Evolutionary conservation across 92 coral and sea anemone genomes (phyloP).

Genomic region (Epizoanthus scotinus): DNA sequence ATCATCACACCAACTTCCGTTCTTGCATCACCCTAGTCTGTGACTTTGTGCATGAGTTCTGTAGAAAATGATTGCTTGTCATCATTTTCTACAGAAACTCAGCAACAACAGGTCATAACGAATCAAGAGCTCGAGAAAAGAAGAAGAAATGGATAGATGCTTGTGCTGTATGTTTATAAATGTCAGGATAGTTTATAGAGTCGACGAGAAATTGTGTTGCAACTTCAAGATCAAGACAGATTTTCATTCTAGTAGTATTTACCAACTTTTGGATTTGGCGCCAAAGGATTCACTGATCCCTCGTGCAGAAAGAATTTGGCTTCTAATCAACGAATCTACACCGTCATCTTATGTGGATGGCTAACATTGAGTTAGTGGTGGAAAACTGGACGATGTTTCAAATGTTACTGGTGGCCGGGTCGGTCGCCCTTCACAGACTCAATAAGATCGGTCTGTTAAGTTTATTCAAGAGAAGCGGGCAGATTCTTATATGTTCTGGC

Average conservation of each 20-base stretch:
- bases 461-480: constrained; percentile 13
- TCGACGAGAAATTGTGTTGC: not conserved
- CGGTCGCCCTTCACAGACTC: not conserved
- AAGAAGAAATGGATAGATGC: constrained; percentile 26
- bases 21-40: constrained; percentile 38
- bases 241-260: not conserved
- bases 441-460: constrained; percentile 4
- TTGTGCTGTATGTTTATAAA: constrained; percentile 6
- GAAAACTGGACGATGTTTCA: constrained; percentile 32
- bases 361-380: not conserved
- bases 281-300: constrained; percentile 10
- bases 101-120: constrained; percentile 30
- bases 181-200: constrained; percentile 2
- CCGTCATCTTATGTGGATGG: constrained; percentile 30
- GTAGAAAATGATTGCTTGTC: constrained; percentile 13
- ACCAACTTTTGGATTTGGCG: constrained; percentile 12
- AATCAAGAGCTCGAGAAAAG: constrained; percentile 14
- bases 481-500: not conserved
- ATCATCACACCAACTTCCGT: not conserved
- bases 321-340: not conserved
- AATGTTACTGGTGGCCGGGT: constrained; percentile 21
- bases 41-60: constrained; percentile 34
- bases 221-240: constrained; percentile 9
- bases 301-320: constrained; percentile 28
- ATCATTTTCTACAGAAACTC: constrained; percentile 46